Base-by-base conservation (phyloP, 2,797 vertebrate genomes). In the Pyrrhura leucotis region DNA sequence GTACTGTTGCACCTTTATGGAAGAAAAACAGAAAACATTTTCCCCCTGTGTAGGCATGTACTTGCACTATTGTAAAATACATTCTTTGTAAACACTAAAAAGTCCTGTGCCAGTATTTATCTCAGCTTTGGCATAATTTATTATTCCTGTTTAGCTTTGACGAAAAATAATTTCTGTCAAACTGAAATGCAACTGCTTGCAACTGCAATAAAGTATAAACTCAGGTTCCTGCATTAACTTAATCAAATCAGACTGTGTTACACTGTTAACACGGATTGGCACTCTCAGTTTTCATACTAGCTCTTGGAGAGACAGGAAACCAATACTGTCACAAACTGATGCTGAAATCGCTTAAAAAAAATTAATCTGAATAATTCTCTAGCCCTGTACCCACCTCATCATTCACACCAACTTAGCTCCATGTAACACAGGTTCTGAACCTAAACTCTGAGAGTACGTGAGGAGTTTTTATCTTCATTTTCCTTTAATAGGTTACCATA, bases 91-190 rank as follows among this genome's bases (percentile, higher is more conserved):
- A 91, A 84, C 25, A 56, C 44, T 75, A 62, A 59, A 75, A 77
- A 85, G 29, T 3, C 37, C 37, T 25, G 21, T 66, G 65, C 29
- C 68, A 77, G 21, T 88, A 88, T 83, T 88, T 68, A 61, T 85
- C 50, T 88, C 76, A 72, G 88, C 25, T 84, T 89, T 81, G 75
- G 77, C 39, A 86, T 14, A 62, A 33, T 67, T 95, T 79, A 79
- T 95, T 76, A 79, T 31, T 93, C 61, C 65, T 51, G n/a, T 75
- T 91, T 68, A 68, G 61, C 37, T 85, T 85, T 65, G 82, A 90
- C 44, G 25, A 86, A 86, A 95, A 85, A 59, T 75, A 42, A 78
- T 77, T 95, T 85, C 53, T 44, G 50, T 59, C 62, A 88, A 68
- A 84, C 4, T 66, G 83, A 93, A 95, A 93, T 40, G 58, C 39